Conservation (phyloP, 2,113 vertebrate species). For the Sinocyclocheilus maitianheensis region DNA sequence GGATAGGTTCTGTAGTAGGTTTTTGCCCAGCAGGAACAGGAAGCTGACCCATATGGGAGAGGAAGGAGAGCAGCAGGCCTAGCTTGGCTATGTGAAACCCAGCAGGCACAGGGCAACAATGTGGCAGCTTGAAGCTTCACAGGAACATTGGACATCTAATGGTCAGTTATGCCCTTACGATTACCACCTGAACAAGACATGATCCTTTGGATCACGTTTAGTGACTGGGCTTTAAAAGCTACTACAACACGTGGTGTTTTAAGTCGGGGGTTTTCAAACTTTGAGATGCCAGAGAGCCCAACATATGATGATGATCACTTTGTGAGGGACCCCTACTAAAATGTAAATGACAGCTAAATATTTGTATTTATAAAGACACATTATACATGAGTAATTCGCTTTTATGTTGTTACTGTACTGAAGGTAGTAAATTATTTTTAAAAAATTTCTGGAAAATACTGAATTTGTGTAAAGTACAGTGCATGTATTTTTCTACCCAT, state of each 20-base stretch:
- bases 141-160: slow-evolving; percentile 41
- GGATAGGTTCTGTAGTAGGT: neutral
- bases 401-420: neutral
- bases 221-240: slow-evolving; percentile 65
- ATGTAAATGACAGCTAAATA: neutral
- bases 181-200: slow-evolving; percentile 57
- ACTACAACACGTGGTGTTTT: neutral
- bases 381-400: neutral
- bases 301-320: neutral
- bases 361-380: neutral
- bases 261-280: neutral
- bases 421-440: too few species aligned
- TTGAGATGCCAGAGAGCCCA: neutral
- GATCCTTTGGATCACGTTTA: slow-evolving; percentile 41
- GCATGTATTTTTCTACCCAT: neutral
- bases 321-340: neutral
- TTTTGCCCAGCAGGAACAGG: slow-evolving; percentile 50
- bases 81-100: slow-evolving; percentile 48
- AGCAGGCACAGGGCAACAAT: slow-evolving; percentile 22
- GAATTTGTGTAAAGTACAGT: neutral
- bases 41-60: slow-evolving; percentile 56
- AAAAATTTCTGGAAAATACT: neutral
- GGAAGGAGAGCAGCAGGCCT: slow-evolving; percentile 48
- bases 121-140: slow-evolving; percentile 56
- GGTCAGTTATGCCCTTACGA: slow-evolving; percentile 52